Evolutionary conservation across 2,797 vertebrate species (phyloP), one percentile per base, ranked within the genome.

Genomic region (Sebastes matsubarae): DNA sequence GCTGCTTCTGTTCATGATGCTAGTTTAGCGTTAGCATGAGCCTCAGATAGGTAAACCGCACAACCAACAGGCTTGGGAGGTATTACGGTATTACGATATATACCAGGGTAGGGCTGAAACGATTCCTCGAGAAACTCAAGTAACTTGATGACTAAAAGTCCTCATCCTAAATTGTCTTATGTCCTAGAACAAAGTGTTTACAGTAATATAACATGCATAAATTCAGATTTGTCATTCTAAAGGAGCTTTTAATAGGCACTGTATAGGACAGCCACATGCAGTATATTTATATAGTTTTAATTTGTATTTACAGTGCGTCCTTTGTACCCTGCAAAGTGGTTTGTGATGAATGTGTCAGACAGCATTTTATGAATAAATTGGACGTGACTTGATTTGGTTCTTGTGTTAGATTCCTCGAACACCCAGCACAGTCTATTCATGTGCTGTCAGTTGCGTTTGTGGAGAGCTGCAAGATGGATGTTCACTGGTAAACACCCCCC

Each of bases 291-390:
- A 69, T 52, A 63, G 22, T 74, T 78, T 69, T 65, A 72, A 77
- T 82, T 71, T 79, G 58, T 77, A 73, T 83, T 81, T 80, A 68
- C 65, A 72, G 16, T 22, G 25, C 11, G 24, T 72, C n/a, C 60
- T 75, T 58, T 77, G 54, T 63, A 22, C 42, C 69, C 27, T 65
- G 55, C 68, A 29, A 81, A 86, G 69, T 77, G 52, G 16, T 68
- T 72, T 72, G 32, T 83, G 65, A 81, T 79, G 57, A 87, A 83
- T 57, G 61, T 75, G 80, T 84, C 72, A 71, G 76, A 46, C 58
- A 16, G 54, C 12, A 13, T 67, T 88, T 79, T 54, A 79, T 80
- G 75, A 80, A 87, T 83, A 83, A 77, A 63, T 69, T 66, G 61
- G 61, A 75, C 6, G 13, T 50, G 67, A 81, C 60, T 79, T 81